Percentiles rank a stretch among this genome's conserved stretches.
Conservation (phyloP, 2,797 vertebrate species). For the Enteromius mattozi region DNA sequence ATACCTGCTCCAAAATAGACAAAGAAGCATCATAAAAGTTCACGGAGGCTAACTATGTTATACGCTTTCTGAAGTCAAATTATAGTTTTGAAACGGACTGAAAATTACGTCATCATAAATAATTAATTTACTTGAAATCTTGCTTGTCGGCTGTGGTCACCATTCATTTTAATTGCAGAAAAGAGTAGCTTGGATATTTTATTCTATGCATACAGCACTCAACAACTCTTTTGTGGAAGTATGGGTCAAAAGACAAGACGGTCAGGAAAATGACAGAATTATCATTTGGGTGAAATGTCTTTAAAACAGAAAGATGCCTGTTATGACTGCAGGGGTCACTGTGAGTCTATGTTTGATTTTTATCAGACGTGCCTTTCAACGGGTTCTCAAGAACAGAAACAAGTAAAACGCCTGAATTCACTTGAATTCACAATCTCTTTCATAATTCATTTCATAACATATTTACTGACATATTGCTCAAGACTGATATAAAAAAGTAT, state of each 20-base stretch:
- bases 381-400: not conserved
- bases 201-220: not conserved
- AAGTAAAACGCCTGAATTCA: not conserved
- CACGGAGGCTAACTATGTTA: not conserved
- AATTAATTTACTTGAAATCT: not conserved
- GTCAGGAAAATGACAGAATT: not conserved
- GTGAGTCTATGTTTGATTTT: conserved; percentile 9
- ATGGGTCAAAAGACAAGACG: not conserved
- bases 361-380: not conserved
- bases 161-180: not conserved
- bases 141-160: not conserved
- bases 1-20: not conserved
- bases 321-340: conserved; percentile 51
- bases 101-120: not conserved
- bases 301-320: not conserved
- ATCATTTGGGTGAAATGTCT: not conserved
- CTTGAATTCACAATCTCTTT: not conserved
- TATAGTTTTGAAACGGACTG: not conserved
- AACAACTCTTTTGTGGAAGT: not conserved
- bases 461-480: too few species aligned
- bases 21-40: not conserved
- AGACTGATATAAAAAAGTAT: too few species aligned
- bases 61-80: not conserved
- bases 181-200: not conserved
- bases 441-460: too few species aligned